Conservation (phyloP, 2,113 vertebrate species). For the Sisor rabdophorus region DNA sequence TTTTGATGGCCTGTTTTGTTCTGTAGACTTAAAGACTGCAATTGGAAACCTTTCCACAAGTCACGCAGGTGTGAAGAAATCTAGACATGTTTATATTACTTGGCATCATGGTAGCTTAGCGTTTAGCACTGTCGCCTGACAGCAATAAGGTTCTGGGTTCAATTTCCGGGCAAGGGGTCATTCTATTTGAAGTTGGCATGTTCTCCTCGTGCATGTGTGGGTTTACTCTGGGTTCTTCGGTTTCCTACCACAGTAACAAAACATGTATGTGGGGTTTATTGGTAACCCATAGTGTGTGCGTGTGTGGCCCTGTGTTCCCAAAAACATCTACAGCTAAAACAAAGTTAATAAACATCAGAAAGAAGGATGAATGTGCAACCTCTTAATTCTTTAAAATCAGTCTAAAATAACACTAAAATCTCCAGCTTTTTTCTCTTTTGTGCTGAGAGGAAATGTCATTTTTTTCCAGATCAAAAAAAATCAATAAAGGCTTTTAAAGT, state of each 20-base stretch:
- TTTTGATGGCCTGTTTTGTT: background rate
- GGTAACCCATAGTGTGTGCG: background rate
- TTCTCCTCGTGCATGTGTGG: no score
- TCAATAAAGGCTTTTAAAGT: background rate
- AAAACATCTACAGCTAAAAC: background rate
- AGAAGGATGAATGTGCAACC: background rate
- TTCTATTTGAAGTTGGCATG: no score
- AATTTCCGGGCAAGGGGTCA: no score
- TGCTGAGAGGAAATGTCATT: background rate
- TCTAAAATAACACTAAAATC: background rate
- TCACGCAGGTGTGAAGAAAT: background rate
- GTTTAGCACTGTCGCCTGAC: no score
- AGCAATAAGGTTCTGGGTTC: no score
- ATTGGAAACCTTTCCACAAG: background rate
- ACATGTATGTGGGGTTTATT: no score
- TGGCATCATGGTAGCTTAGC: no score
- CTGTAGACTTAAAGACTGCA: slow-evolving; percentile 1
- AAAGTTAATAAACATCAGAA: background rate
- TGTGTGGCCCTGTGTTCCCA: no score
- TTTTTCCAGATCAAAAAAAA: background rate
- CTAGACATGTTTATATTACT: background rate
- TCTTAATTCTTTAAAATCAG: background rate
- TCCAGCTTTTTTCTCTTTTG: background rate
- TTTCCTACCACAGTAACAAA: no score
- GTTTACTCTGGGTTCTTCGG: no score